Base-by-base conservation (phyloP, 2,888 invertebrate species). In the Bibio marci region DNA sequence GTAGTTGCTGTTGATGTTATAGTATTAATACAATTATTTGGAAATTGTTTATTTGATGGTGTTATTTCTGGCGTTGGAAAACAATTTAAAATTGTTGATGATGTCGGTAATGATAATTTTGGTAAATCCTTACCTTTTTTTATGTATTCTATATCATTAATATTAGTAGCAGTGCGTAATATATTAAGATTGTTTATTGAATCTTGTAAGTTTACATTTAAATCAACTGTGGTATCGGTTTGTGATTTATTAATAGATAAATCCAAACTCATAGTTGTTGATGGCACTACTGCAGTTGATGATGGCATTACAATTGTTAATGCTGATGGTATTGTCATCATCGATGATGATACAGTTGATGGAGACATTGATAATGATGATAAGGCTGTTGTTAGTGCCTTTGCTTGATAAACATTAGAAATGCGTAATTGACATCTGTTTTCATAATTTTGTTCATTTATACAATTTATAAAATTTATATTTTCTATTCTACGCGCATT, bases 381-480 rank as follows among this genome's bases (percentile, higher is more conserved):
- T 13, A 37, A 32, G 35, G 43, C 42, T 43, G 42, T 38, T 19
- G 40, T 33, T 12, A 11, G 4, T 18, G 18, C 19, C 3, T 7
- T 14, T 8, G 25, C 13, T 35, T 22, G 14, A 15, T 18, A 11
- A 5, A n/a, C 10, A 6, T 14, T 15, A 7, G 32, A 28, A 27
- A 14, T n/a, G n/a, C n/a, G n/a, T n/a, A n/a, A n/a, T n/a, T 36
- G 40, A 22, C 22, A 22, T 6, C 8, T 22, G 8, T 22, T 22
- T 22, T 22, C 22, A 22, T 22, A 22, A 22, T 22, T 22, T 22
- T 22, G 50, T 44, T 51, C 51, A 6, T 47, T 48, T 17, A 50
- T 43, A 31, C 48, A 47, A 37, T 46, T 50, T 2, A 45, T 46
- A 19, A 44, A 38, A 42, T 43, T 46, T 35, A 43, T 41, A 38